Percentiles rank a stretch among this genome's conserved stretches.
Conservation (phyloP, 2,797 vertebrate genomes). For the Aulostomus chinensis region DNA sequence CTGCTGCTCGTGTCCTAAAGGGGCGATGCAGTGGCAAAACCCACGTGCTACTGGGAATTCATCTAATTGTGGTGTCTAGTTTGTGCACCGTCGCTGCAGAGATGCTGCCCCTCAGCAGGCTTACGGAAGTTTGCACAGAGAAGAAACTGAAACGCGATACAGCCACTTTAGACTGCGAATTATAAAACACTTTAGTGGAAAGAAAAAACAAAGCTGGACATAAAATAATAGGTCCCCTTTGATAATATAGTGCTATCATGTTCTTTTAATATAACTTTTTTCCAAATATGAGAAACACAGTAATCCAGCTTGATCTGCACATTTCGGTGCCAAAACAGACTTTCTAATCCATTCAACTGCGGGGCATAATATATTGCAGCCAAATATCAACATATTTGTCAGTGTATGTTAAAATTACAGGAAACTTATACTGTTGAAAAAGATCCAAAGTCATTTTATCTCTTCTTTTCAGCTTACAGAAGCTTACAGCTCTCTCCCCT, state of each 20-base stretch:
- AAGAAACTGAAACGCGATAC: not conserved
- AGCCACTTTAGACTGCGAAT: too few species aligned
- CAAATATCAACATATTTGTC: constrained; percentile 37
- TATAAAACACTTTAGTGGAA: too few species aligned
- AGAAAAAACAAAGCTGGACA: not conserved
- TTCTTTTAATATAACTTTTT: constrained; percentile 5
- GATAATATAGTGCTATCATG: not conserved
- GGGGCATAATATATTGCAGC: constrained; percentile 19
- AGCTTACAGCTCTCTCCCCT: constrained; percentile 5
- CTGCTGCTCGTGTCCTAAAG: too few species aligned
- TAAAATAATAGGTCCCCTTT: not conserved
- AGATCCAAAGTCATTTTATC: constrained; percentile 26
- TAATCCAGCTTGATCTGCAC: constrained; percentile 45
- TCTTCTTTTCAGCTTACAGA: constrained; percentile 19
- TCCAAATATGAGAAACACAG: constrained; percentile 20
- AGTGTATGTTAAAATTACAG: constrained; percentile 28
- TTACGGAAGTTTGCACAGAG: not conserved
- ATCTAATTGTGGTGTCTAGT: too few species aligned
- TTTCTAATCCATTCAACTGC: constrained; percentile 42
- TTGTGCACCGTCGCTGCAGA: not conserved
- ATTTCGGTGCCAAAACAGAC: constrained; percentile 39
- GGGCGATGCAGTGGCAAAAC: too few species aligned
- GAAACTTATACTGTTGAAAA: constrained; percentile 24
- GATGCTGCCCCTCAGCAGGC: not conserved
- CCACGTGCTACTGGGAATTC: too few species aligned